Evolutionary conservation across 2,113 vertebrate genomes (phyloP).

Genomic region (Hystrix brachyura): DNA sequence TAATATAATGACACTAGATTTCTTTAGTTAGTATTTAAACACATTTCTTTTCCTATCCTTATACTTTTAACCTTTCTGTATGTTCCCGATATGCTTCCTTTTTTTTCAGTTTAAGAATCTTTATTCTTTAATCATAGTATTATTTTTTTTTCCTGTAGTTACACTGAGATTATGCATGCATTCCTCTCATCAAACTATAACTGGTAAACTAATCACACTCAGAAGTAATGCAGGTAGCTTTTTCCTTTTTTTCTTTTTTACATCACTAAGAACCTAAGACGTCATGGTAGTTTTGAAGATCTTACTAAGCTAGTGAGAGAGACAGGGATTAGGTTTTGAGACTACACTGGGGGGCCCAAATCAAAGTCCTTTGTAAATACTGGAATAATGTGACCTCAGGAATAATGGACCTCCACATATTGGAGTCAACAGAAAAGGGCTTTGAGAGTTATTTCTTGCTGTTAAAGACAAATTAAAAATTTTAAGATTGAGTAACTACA

Average conservation of each 20-base stretch:
- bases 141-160: background rate
- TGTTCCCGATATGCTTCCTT: background rate
- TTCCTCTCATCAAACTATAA: background rate
- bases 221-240: background rate
- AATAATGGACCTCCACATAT: background rate
- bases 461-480: background rate
- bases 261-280: background rate
- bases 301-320: background rate
- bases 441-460: background rate
- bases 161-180: background rate
- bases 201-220: background rate
- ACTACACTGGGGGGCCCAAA: background rate
- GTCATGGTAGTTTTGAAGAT: background rate
- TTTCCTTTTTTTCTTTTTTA: background rate
- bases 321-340: background rate
- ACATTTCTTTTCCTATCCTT: background rate
- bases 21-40: background rate
- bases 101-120: background rate
- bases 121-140: background rate
- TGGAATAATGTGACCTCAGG: background rate
- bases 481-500: background rate
- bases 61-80: background rate
- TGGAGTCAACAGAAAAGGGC: background rate
- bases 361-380: background rate
- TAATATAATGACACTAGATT: background rate